phyloP scores from a whole-genome alignment of 2,888 invertebrate species.

The Pollenia labialis region DNA sequence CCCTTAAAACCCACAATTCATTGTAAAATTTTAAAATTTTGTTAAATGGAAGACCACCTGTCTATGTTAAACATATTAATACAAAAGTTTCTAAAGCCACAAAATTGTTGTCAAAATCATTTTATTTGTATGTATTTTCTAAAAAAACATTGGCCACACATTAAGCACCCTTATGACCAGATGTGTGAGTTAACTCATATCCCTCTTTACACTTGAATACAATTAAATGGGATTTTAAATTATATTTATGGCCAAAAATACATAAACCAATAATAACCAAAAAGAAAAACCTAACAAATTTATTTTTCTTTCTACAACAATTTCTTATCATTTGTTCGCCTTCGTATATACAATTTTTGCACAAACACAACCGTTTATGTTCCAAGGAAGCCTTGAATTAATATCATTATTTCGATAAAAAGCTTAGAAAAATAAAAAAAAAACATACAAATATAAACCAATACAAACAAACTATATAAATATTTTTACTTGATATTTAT shows the following conservation, averaged over 20 bases:
- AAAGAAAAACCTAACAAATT: slow-evolving; percentile 8
- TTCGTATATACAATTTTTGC: not conserved
- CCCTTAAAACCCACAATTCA: no score
- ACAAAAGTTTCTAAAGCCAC: not conserved
- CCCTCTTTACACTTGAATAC: slow-evolving; percentile 40
- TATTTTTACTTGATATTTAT: slow-evolving; percentile 4
- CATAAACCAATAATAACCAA: slow-evolving; percentile 16
- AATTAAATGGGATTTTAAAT: slow-evolving; percentile 59
- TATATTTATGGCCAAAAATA: slow-evolving; percentile 45
- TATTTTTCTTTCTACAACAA: slow-evolving; percentile 9
- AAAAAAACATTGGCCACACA: slow-evolving; percentile 3
- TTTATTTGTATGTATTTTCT: slow-evolving; percentile 4
- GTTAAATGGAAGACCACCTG: not conserved
- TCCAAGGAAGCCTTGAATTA: not conserved
- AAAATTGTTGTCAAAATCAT: slow-evolving; percentile 10
- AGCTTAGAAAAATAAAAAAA: not conserved
- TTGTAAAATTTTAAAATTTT: no score
- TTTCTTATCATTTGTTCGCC: not conserved
- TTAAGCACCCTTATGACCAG: slow-evolving; percentile 27
- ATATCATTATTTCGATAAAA: slow-evolving; percentile 63
- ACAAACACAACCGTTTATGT: not conserved
- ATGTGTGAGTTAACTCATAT: slow-evolving; percentile 38
- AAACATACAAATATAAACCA: slow-evolving; percentile 39
- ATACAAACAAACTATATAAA: slow-evolving; percentile 26
- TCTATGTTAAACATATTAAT: not conserved